phyloP scores from a whole-genome alignment of 2,797 vertebrate genomes.

The Brachyrhaphis roseni region DNA sequence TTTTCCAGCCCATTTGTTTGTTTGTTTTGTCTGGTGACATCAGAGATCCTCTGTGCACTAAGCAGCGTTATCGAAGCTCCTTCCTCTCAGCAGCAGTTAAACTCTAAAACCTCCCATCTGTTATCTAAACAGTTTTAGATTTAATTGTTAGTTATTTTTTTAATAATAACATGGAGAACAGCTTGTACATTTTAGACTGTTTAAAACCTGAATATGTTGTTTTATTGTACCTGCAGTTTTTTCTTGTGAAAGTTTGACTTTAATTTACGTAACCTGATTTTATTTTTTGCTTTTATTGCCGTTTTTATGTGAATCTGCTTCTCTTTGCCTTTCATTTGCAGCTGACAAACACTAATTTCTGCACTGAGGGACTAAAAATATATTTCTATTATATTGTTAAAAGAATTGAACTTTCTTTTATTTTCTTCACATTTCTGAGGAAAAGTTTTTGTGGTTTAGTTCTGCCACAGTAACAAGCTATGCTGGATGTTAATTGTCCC shows the following conservation, averaged over 20 bases:
- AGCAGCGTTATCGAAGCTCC: neutral
- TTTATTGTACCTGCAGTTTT: too few relatives aligned
- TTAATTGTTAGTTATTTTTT: neutral
- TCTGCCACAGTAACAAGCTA: too few relatives aligned
- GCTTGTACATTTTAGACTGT: neutral
- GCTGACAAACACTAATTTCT: too few relatives aligned
- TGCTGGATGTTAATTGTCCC: too few relatives aligned
- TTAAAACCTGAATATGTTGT: too few relatives aligned
- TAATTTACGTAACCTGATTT: neutral
- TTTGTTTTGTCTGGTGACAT: neutral
- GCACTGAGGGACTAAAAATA: too few relatives aligned
- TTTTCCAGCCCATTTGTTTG: neutral
- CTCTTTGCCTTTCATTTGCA: too few relatives aligned
- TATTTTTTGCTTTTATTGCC: neutral
- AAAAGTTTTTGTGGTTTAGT: neutral
- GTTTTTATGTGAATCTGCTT: too few relatives aligned
- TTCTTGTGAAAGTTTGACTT: too few relatives aligned
- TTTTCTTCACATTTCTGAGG: neutral
- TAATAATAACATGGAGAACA: neutral
- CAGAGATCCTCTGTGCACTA: neutral
- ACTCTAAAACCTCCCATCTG: neutral
- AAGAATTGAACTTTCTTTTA: neutral
- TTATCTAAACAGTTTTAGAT: neutral
- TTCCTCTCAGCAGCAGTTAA: neutral
- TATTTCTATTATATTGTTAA: too few relatives aligned